Conservation (phyloP, 2,113 vertebrate genomes). For the Neotragus moschatus region DNA sequence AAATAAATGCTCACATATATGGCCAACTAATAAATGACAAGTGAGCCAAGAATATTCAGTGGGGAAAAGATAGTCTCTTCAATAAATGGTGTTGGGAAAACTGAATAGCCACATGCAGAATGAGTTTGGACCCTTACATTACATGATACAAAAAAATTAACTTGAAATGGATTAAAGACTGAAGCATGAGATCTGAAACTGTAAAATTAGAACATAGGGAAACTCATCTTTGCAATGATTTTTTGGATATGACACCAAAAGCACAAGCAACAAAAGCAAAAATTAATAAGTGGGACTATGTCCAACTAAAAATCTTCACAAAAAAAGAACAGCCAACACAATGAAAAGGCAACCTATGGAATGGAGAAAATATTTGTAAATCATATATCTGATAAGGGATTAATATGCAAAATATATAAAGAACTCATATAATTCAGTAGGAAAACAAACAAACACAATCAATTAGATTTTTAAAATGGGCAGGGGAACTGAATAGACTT, state of each 20-base stretch:
- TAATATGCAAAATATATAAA: not conserved
- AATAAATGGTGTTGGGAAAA: not conserved
- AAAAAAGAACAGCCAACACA: not conserved
- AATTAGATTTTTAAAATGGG: not conserved
- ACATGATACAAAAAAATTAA: not conserved
- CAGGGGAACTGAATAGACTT: not conserved
- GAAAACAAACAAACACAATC: not conserved
- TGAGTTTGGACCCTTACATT: not conserved
- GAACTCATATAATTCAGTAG: not conserved
- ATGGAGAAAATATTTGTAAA: not conserved
- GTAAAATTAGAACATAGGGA: not conserved
- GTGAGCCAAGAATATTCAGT: not conserved
- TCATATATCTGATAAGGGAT: not conserved
- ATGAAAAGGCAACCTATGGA: not conserved
- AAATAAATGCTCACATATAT: not conserved
- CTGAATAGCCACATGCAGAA: not conserved
- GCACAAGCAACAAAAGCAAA: not conserved
- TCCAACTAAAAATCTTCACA: not conserved
- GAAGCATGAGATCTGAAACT: not conserved
- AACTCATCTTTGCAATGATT: not conserved
- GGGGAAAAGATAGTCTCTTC: not conserved
- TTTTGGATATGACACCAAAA: not conserved
- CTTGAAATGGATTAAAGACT: not conserved
- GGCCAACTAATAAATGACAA: not conserved
- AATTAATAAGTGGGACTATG: not conserved